A percentile compares a stretch with the other conserved stretches of the same genome.
Conservation (phyloP, 1,140 invertebrate genomes). For the Drosophila bipectinata region DNA sequence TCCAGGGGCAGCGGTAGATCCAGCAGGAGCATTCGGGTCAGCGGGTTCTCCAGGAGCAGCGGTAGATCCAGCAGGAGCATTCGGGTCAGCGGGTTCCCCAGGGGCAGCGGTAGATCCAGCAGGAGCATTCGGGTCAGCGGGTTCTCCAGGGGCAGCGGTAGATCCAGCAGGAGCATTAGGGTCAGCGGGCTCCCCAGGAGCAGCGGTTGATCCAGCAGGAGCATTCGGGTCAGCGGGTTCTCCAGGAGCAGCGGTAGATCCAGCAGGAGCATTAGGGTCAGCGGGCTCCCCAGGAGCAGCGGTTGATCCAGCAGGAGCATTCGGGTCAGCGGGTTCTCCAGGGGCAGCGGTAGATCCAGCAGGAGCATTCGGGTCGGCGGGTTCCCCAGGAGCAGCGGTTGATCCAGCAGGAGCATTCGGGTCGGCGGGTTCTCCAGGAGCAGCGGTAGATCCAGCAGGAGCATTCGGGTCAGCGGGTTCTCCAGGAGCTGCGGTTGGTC, state of each 20-base stretch:
- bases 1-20: neutral
- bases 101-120: constrained; percentile 5
- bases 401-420: constrained; percentile 21
- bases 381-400: constrained; percentile 15
- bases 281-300: constrained; percentile 12
- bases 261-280: constrained; percentile 4
- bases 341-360: constrained; percentile 9
- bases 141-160: constrained; percentile 1
- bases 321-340: constrained; percentile 6
- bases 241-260: neutral
- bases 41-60: neutral
- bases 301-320: neutral
- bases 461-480: constrained; percentile 3
- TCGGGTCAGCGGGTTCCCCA: constrained; percentile 12
- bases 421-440: constrained; percentile 16
- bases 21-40: constrained; percentile 6
- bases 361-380: constrained; percentile 13
- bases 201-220: neutral
- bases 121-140: constrained; percentile 23
- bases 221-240: constrained; percentile 11
- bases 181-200: constrained; percentile 10
- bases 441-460: constrained; percentile 8
- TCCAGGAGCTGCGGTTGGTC: constrained; percentile 5
- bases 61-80: constrained; percentile 8
- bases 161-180: constrained; percentile 9